Evolutionary conservation across 1,140 invertebrate genomes (phyloP), one percentile per base, ranked within the genome.

Genomic region (Probaryconus sp.): DNA sequence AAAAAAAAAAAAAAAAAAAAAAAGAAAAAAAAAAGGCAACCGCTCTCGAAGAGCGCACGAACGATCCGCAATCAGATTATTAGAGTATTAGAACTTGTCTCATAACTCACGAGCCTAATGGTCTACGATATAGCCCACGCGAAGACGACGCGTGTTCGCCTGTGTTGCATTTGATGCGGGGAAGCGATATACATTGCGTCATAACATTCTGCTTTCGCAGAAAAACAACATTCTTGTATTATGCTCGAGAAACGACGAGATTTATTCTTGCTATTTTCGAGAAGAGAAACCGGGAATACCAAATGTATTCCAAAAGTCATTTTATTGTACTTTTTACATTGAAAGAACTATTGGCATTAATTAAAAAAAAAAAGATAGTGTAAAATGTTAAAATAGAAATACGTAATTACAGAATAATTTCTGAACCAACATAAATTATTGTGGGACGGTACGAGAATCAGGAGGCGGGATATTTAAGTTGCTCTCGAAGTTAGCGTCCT

Each of bases 51-150:
- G 37, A 71, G 63, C 11, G 42, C 43, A 53, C 45, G 58, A 79
- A 71, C 81, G 79, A 85, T 86, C 83, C 80, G 77, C 83, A 84
- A 79, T 78, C 79, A 82, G 82, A 86, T 86, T 87, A 87, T 87
- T 86, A 84, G 83, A 83, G 83, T 85, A 87, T 87, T 80, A 86
- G 78, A 86, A 85, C 81, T 86, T 86, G 82, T 81, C 83, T 79
- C 83, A 86, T 87, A 87, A 87, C 84, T 86, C 83, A 87, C 69
- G 58, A 38, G 69, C 68, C 79, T 86, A 87, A 87, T 87, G 84
- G 83, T 71, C 79, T 82, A 69, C 73, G 75, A 71, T 76, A 73
- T 55, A 65, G 56, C 53, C 50, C 60, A 60, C 28, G 55, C 48
- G 42, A 65, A 74, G 38, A 20, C 55, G 48, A 58, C 18, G 61